A percentile compares a stretch with the other conserved stretches of the same genome.
These are phyloP conservation scores for Caranx ignobilis DNA, from an alignment of 2,113 vertebrate species.

Conservation along the genomic window DNA sequence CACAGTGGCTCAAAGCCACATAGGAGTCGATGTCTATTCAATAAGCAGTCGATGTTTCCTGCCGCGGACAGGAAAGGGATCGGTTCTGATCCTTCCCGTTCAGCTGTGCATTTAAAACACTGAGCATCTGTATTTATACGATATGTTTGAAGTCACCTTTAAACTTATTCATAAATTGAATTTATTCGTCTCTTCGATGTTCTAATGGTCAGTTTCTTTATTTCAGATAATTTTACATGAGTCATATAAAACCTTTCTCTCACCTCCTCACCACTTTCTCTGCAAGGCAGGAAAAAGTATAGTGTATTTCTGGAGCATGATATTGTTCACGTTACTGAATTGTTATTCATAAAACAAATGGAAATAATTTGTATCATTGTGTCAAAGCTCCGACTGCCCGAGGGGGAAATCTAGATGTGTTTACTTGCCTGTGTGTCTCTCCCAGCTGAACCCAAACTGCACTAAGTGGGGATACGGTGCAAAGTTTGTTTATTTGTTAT, in stretches of 20 bases:
- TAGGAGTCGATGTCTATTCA: slow-evolving; percentile 70
- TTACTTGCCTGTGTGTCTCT: neutral
- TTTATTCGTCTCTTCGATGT: too few species aligned
- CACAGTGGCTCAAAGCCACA: slow-evolving; percentile 45
- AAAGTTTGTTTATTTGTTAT: neutral
- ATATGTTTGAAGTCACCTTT: neutral
- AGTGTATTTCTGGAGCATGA: neutral
- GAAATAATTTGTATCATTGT: neutral
- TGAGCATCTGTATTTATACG: neutral
- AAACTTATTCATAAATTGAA: neutral
- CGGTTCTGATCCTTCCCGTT: slow-evolving; percentile 55
- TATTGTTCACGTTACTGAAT: too few species aligned
- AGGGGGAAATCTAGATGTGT: neutral
- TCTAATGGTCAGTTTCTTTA: too few species aligned
- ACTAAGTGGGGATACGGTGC: neutral
- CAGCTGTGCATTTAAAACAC: slow-evolving; percentile 31
- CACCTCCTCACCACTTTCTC: too few species aligned
- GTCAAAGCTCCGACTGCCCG: neutral
- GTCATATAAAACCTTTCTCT: too few species aligned
- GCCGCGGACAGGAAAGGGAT: slow-evolving; percentile 60
- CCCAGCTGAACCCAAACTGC: neutral
- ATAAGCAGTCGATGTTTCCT: slow-evolving; percentile 73
- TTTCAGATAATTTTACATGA: too few species aligned
- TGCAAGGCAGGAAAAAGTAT: too few species aligned
- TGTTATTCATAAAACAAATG: too few species aligned